Base-by-base conservation (phyloP, 2,113 vertebrate species). In the Cinclus cinclus region DNA sequence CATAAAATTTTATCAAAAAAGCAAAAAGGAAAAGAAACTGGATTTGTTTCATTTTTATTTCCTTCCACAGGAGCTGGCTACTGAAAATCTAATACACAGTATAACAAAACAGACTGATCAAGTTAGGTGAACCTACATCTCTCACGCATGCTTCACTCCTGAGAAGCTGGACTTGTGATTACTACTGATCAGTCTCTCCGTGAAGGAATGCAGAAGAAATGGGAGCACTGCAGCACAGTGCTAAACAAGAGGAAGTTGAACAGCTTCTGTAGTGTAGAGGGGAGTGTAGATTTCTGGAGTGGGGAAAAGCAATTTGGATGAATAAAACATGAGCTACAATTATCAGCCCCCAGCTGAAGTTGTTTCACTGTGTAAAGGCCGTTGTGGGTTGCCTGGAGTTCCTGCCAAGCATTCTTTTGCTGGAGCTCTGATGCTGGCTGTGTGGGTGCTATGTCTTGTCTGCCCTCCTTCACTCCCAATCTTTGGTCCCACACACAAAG, bases 1-100 rank as follows among this genome's bases (percentile, higher is more conserved):
- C 79, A 35, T 69, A 89, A 87, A 90, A 92, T 92, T 79, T 89
- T 95, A 94, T 83, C 80, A 86, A 95, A 95, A 97, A 96, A 77
- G 90, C 22, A 31, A 92, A 90, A 92, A 76, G 68, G 80, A 73
- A 80, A 58, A 79, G 79, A 69, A 77, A 31, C 9, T n/a, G 30
- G 18, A 52, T 83, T 89, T 81, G 60, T 86, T 50, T 12, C 19
- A 22, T 70, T 87, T 95, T 78, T 63, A 42, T 73, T 90, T 88
- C 77, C 59, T 67, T 91, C 80, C 44, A 89, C 5, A 20, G 28
- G 52, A 89, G 58, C 70, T 64, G 78, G 52, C 69, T 73, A 46
- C 75, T 6, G 27, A 56, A 80, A 83, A 75, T 90, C 87, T 89
- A 49, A 71, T 86, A 90, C 31, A 65, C 23, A 14, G 33, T 41